Percentiles rank a stretch among this genome's conserved stretches.
Conservation (phyloP, 2,113 vertebrate species). For the Pandion haliaetus region DNA sequence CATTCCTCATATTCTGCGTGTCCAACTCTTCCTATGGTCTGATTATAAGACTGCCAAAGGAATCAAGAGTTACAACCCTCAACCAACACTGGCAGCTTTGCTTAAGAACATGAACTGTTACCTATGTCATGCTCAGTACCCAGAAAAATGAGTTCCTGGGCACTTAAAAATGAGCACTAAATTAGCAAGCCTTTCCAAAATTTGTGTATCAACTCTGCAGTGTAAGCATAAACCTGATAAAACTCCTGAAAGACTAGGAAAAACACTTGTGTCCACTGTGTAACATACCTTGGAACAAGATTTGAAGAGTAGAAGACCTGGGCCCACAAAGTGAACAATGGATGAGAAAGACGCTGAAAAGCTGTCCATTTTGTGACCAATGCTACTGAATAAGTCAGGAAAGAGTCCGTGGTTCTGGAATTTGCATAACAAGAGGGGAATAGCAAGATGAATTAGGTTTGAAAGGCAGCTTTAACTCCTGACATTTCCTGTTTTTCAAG, state of each 20-base stretch:
- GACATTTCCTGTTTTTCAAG: not conserved
- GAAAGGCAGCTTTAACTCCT: not conserved
- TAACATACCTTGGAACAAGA: not conserved
- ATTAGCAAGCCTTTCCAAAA: not conserved
- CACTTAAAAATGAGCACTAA: not conserved
- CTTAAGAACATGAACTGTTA: not conserved
- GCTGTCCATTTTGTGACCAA: not conserved
- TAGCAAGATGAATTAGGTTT: not conserved
- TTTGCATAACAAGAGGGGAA: not conserved
- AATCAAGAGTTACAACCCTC: not conserved
- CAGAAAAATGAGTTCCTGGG: not conserved
- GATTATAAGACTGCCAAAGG: not conserved
- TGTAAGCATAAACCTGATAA: not conserved
- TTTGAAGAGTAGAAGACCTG: not conserved
- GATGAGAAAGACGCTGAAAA: not conserved
- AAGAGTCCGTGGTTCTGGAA: not conserved
- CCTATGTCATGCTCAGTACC: not conserved
- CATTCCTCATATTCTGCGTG: not conserved
- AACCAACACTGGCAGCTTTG: not conserved
- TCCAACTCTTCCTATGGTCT: not conserved
- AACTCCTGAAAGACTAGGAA: not conserved
- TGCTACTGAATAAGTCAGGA: not conserved
- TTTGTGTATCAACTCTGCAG: not conserved
- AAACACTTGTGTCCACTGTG: not conserved
- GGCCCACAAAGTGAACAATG: not conserved